phyloP scores from a whole-genome alignment of 2,888 invertebrate genomes.

The Hanleya hanleyi region DNA sequence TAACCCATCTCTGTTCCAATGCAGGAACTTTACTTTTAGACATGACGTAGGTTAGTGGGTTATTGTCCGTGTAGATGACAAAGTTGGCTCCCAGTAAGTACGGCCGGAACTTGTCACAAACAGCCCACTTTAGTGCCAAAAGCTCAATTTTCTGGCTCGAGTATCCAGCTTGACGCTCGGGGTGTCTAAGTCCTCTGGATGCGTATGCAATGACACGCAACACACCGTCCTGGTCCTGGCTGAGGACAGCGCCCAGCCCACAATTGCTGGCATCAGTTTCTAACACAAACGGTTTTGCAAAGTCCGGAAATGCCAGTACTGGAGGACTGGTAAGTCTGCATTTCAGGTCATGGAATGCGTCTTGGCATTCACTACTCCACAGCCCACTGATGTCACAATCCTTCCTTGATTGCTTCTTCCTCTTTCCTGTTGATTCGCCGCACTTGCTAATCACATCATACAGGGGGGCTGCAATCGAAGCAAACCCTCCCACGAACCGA shows the following conservation, averaged over 20 bases:
- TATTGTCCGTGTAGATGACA: slow-evolving; percentile 26
- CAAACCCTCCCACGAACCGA: not conserved
- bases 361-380: slow-evolving; percentile 28
- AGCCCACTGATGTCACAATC: not conserved
- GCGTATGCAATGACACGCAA: slow-evolving; percentile 32
- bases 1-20: slow-evolving; percentile 32
- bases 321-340: slow-evolving; percentile 27
- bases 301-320: slow-evolving; percentile 33
- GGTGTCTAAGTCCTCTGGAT: slow-evolving; percentile 17
- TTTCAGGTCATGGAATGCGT: slow-evolving; percentile 31
- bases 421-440: not conserved
- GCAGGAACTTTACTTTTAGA: slow-evolving; percentile 22
- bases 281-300: slow-evolving; percentile 16
- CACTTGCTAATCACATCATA: not conserved
- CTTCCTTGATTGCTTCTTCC: not conserved
- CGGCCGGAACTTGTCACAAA: slow-evolving; percentile 31
- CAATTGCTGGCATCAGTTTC: slow-evolving; percentile 24
- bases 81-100: slow-evolving; percentile 27
- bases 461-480: not conserved
- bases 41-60: slow-evolving; percentile 18
- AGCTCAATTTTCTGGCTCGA: slow-evolving; percentile 37
- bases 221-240: slow-evolving; percentile 22
- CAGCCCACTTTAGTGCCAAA: slow-evolving; percentile 38
- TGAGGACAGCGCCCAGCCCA: slow-evolving; percentile 31
- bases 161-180: slow-evolving; percentile 22